Base-by-base conservation (phyloP, 2,888 invertebrate genomes). In the Cheilosia urbana region DNA sequence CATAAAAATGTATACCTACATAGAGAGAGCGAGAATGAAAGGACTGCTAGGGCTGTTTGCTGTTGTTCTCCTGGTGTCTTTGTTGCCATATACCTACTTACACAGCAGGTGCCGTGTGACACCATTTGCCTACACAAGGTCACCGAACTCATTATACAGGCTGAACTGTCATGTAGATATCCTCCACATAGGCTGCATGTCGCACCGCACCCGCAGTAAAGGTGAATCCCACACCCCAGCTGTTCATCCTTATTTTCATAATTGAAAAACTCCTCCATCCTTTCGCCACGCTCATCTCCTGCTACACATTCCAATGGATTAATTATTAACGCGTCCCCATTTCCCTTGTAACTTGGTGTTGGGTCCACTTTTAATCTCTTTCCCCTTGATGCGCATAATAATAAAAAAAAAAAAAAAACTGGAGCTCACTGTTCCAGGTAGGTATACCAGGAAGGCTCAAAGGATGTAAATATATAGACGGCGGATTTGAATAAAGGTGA, bases 171-270 rank as follows among this genome's bases (percentile, higher is more conserved):
- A 66, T 68, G 63, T 21, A 49, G 42, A 66, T 51, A 55, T 55
- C 27, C 42, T 42, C 49, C n/a, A 55, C 45, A 40, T 62, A 4
- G 37, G 37, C 13, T 37, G 60, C 17, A 60, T 49, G 58, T 58
- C 30, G 51, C 65, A 51, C 30, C 34, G 21, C 49, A 27, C 47
- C 47, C 47, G 47, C 51, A 51, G 21, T 27, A 51, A 11, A 21
- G 21, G 13, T 24, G 15, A 5, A 13, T 51, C 63, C 60, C 63
- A 37, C 13, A 37, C 37, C 75, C 63, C 79, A 69, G 73, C 58
- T 84, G 84, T 75, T 84, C 68, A 69, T 84, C 69, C 75, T 75
- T 85, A 66, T 72, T 76, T 85, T 81, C 85, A 72, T 81, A 85
- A 85, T 81, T 85, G 81, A 76, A 81, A 81, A 77, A 66, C 37